Percentiles rank a stretch among this genome's conserved stretches.
These are phyloP conservation scores for Noctuana brunneofusca DNA, from an alignment of 2,888 invertebrate genomes.

Conservation along the genomic window DNA sequence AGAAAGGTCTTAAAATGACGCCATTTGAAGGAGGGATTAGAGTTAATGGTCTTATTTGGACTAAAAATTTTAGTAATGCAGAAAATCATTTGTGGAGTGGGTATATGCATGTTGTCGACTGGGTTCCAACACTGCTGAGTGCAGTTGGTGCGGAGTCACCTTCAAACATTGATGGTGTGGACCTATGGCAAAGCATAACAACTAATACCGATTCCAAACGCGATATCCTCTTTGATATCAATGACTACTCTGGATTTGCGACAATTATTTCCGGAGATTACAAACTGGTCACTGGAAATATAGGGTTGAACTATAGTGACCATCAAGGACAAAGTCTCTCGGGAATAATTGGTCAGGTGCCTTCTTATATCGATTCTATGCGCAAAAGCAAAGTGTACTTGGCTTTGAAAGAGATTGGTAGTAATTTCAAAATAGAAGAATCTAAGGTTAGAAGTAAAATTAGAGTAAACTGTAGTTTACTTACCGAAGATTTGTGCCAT, in stretches of 20 bases:
- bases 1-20: too few relatives aligned
- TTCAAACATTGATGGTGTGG: constrained; percentile 59
- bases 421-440: constrained; percentile 45
- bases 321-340: constrained; percentile 58
- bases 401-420: constrained; percentile 50
- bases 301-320: constrained; percentile 45
- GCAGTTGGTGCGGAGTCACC: constrained; percentile 59
- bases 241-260: constrained; percentile 59
- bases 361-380: constrained; percentile 54
- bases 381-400: constrained; percentile 51
- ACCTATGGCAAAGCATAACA: constrained; percentile 65
- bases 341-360: constrained; percentile 54
- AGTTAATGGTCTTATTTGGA: constrained; percentile 89
- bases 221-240: constrained; percentile 61
- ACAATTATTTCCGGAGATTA: constrained; percentile 58
- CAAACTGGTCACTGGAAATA: constrained; percentile 61
- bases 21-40: constrained; percentile 93
- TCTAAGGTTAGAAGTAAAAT: constrained; percentile 49
- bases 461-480: constrained; percentile 50
- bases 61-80: constrained; percentile 48
- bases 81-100: constrained; percentile 73
- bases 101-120: constrained; percentile 90
- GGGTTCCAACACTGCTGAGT: constrained; percentile 88
- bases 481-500: constrained; percentile 47
- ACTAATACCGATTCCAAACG: constrained; percentile 54